Base-by-base conservation (phyloP, 1,140 invertebrate species). In the Cotesia typhae region DNA sequence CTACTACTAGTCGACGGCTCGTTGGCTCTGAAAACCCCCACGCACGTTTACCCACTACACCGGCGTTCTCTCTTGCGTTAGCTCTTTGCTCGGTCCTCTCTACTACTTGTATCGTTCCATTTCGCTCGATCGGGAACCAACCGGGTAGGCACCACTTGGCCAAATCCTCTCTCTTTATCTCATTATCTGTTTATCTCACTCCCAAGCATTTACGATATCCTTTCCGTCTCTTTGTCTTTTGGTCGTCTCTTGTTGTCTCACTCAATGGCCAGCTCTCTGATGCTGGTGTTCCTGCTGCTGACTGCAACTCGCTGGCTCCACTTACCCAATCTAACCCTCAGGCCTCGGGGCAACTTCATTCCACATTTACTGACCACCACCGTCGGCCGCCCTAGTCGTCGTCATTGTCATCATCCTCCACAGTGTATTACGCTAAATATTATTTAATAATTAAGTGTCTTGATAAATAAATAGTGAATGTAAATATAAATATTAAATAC, bases 281-380 rank as follows among this genome's bases (percentile, higher is more conserved):
- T 55, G 47, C 47, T 67, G 71, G 76, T 83, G 83, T 83, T 84
- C 84, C 83, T 81, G 82, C 80, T 82, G 41, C 41, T 47, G 10
- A 1, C 81, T 80, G 71, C 77, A 61, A 61, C 67, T 17, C 28
- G 77, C 77, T 76, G 79, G 75, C 81, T 78, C 80, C 38, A 61
- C 57, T 35, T 38, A 84, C 82, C 84, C 81, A 85, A 82, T 81
- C 84, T 86, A 85, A 87, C 85, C 85, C 83, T 79, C 78, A 71
- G 77, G 74, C 85, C 83, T 79, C 78, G 72, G 77, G 74, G 79
- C 71, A 85, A 83, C 85, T 86, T 87, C 85, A 86, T 86, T 87
- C 85, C 83, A 86, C 84, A 83, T 84, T 80, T 83, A 86, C 86
- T 87, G 86, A 87, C 85, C 86, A 87, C 83, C 84, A 84, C 85